phyloP scores from a whole-genome alignment of 2,113 vertebrate species.

The Pterocles gutturalis region DNA sequence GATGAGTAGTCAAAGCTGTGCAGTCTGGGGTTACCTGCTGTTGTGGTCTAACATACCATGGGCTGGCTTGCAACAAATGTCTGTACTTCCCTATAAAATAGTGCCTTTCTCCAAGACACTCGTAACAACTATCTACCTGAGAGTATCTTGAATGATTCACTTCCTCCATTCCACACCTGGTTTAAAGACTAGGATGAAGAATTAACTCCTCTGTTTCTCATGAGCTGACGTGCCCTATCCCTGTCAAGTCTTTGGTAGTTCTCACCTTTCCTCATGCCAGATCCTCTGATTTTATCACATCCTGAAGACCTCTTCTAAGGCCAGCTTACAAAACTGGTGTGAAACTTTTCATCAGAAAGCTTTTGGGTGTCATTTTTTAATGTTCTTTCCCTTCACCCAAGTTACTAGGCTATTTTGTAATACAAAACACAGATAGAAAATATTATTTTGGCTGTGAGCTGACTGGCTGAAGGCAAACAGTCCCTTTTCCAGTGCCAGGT shows the following conservation, averaged over 20 bases:
- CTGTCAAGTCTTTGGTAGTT: neutral
- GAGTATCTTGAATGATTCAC: neutral
- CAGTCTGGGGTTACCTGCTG: neutral
- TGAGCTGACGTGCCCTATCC: neutral
- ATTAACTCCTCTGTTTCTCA: neutral
- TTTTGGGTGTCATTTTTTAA: neutral
- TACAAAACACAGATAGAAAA: neutral
- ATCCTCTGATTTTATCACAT: neutral
- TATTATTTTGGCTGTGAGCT: neutral
- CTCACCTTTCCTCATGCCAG: neutral
- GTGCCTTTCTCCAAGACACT: neutral
- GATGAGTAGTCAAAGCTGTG: neutral
- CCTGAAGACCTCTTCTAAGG: neutral
- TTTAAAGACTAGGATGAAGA: neutral
- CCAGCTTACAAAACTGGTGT: neutral
- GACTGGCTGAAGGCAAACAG: neutral
- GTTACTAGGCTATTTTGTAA: neutral
- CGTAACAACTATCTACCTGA: neutral
- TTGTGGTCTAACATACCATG: neutral
- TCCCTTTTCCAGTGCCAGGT: neutral
- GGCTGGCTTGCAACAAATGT: neutral
- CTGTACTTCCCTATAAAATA: neutral
- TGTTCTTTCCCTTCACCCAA: neutral
- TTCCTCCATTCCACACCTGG: neutral
- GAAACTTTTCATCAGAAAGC: neutral